Percentiles rank a stretch among this genome's conserved stretches.
These are phyloP conservation scores for Cranoglanis bouderius DNA, from an alignment of 2,113 vertebrate species.

Conservation along the genomic window DNA sequence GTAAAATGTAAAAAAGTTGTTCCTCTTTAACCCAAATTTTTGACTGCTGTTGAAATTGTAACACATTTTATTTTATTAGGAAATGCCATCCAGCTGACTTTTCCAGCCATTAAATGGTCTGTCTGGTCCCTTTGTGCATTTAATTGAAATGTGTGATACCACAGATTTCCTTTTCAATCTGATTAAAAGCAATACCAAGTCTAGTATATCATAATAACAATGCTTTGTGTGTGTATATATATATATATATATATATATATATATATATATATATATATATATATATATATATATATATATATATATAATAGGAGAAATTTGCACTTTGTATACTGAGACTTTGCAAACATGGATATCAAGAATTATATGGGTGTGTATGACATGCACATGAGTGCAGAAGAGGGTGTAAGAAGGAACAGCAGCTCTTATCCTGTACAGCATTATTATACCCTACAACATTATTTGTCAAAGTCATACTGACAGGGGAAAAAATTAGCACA, in stretches of 20 bases:
- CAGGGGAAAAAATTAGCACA: not conserved
- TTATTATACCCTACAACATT: not conserved
- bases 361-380: not conserved
- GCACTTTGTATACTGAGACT: not conserved
- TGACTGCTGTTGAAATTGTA: not conserved
- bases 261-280: too few relatives aligned
- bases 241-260: too few relatives aligned
- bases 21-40: not conserved
- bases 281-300: too few relatives aligned
- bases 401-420: too few relatives aligned
- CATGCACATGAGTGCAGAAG: not conserved
- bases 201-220: not conserved
- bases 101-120: not conserved
- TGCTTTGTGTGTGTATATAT: not conserved
- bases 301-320: not conserved
- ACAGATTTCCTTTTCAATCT: not conserved
- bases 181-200: not conserved
- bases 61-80: not conserved
- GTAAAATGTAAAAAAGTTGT: too few relatives aligned
- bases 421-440: not conserved
- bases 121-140: not conserved
- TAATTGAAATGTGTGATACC: not conserved
- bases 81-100: not conserved
- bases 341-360: not conserved
- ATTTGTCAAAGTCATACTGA: not conserved